Percentiles rank a stretch among this genome's conserved stretches.
Conservation (phyloP, 1,140 invertebrate genomes). For the Calephelis virginiensis region DNA sequence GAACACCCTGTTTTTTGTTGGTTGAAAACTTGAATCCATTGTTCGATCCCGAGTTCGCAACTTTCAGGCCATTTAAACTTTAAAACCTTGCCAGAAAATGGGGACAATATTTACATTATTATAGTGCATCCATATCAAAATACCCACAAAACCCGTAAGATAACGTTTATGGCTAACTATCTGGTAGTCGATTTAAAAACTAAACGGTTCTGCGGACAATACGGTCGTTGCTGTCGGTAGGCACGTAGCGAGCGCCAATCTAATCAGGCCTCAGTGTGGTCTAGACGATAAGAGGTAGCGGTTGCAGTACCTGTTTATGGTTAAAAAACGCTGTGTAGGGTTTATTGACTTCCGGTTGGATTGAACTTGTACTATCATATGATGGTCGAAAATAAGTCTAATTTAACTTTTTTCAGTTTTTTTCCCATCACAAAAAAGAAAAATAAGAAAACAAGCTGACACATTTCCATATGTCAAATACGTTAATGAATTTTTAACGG, state of each 20-base stretch:
- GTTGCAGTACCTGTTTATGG: neutral
- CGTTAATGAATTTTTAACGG: too few species aligned
- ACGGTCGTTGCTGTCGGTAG: slow-evolving; percentile 25
- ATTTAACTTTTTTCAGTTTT: too few species aligned
- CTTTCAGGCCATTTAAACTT: slow-evolving; percentile 1
- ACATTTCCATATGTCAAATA: too few species aligned
- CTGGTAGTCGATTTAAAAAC: slow-evolving; percentile 30
- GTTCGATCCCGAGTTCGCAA: too few species aligned
- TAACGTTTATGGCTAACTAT: slow-evolving; percentile 28
- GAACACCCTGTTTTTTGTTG: too few species aligned
- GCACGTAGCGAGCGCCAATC: slow-evolving; percentile 35
- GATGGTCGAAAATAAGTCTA: too few species aligned
- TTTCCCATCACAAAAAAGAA: too few species aligned
- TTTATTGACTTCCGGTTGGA: too few species aligned
- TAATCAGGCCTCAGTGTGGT: slow-evolving; percentile 29
- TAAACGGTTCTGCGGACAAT: slow-evolving; percentile 35
- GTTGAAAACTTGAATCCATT: too few species aligned
- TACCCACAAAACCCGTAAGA: slow-evolving; percentile 11
- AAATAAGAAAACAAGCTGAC: too few species aligned
- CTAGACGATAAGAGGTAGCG: neutral
- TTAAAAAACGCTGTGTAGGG: too few species aligned
- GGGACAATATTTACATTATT: neutral
- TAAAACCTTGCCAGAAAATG: neutral
- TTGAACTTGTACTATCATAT: too few species aligned
- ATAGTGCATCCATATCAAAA: slow-evolving; percentile 2